phyloP scores from a whole-genome alignment of 2,888 invertebrate species.

The Ophion slaviceki region DNA sequence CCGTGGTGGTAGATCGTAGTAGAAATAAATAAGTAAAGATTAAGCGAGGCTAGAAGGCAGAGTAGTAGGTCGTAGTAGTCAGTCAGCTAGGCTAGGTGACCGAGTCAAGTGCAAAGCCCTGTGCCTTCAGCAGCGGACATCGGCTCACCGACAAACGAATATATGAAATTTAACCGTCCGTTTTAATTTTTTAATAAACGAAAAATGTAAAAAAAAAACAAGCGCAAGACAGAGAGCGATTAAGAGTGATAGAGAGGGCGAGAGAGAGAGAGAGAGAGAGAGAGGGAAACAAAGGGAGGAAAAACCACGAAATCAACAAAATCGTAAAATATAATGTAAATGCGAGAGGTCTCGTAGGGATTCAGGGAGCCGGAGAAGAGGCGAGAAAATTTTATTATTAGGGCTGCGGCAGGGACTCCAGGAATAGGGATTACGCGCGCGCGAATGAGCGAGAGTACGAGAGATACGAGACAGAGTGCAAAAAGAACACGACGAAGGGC shows the following conservation, averaged over 20 bases:
- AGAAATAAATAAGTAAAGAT: constrained; percentile 69
- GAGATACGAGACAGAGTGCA: background rate
- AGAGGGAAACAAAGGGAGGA: background rate
- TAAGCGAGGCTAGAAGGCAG: constrained; percentile 73
- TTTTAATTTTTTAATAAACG: constrained; percentile 70
- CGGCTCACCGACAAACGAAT: constrained; percentile 82
- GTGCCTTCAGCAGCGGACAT: constrained; percentile 84
- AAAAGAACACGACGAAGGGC: background rate
- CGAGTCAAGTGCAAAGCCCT: constrained; percentile 84
- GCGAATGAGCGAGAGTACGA: constrained; percentile 25
- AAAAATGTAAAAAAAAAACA: constrained; percentile 53
- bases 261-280: constrained; percentile 14
- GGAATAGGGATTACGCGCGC: background rate
- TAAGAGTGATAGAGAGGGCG: constrained; percentile 12
- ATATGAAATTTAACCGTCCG: constrained; percentile 77
- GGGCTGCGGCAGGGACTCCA: constrained; percentile 6
- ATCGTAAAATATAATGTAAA: constrained; percentile 71
- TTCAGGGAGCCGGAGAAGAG: constrained; percentile 48
- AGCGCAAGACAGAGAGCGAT: constrained; percentile 10
- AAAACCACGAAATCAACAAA: constrained; percentile 53
- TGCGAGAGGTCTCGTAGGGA: background rate
- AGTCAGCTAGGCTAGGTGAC: constrained; percentile 82
- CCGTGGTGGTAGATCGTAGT: constrained; percentile 64
- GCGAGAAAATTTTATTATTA: constrained; percentile 27
- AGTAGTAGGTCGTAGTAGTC: constrained; percentile 68